Percentiles rank a stretch among this genome's conserved stretches.
Conservation (phyloP, 1,140 invertebrate species). For the Pectinophora gossypiella region DNA sequence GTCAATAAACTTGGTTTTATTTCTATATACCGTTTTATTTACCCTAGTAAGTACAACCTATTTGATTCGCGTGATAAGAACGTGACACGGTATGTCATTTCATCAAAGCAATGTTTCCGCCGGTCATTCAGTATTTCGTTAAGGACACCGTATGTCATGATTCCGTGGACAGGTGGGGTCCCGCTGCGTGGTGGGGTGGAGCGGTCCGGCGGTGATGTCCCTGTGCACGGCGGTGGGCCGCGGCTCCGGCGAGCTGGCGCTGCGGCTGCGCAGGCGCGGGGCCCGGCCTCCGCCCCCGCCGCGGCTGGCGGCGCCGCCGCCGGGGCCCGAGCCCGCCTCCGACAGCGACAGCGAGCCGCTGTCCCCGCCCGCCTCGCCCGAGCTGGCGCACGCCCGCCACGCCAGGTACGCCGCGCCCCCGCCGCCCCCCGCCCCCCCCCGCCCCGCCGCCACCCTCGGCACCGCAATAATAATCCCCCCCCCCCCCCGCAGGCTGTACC, state of each 20-base stretch:
- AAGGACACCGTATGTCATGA: not conserved
- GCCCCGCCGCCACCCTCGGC: constrained; percentile 90
- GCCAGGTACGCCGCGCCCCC: constrained; percentile 69
- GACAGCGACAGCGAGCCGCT: constrained; percentile 39
- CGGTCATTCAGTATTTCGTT: too few relatives aligned
- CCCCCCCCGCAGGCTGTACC: constrained; percentile 81
- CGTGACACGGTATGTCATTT: too few relatives aligned
- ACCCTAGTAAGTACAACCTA: too few relatives aligned
- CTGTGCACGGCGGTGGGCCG: not conserved
- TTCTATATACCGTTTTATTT: too few relatives aligned
- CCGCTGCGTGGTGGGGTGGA: constrained; percentile 10
- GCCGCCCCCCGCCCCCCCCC: constrained; percentile 83
- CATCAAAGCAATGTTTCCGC: too few relatives aligned
- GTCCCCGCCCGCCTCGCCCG: constrained; percentile 49
- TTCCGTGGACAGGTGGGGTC: constrained; percentile 28
- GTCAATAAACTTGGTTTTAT: too few relatives aligned
- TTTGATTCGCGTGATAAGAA: too few relatives aligned
- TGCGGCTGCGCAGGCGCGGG: constrained; percentile 30
- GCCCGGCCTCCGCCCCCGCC: constrained; percentile 15
- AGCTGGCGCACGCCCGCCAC: constrained; percentile 17
- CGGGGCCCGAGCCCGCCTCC: not conserved
- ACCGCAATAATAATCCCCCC: too few relatives aligned
- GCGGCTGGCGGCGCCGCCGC: constrained; percentile 8
- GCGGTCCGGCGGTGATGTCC: constrained; percentile 23
- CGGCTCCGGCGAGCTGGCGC: constrained; percentile 22